Percentiles rank a stretch among this genome's conserved stretches.
Conservation (phyloP, 1,140 invertebrate species). For the Caerostris extrusa region DNA sequence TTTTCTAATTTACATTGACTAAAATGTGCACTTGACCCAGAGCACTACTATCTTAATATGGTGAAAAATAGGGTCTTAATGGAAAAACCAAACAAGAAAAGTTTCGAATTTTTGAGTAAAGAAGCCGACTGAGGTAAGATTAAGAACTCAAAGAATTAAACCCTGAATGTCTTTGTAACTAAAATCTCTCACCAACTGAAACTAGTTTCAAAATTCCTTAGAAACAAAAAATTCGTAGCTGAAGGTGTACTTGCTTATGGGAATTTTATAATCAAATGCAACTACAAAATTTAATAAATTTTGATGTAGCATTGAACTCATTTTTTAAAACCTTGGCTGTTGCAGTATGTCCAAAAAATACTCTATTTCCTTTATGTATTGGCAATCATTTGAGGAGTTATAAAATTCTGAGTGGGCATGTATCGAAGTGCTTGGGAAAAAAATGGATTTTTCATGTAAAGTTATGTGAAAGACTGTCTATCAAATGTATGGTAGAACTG, state of each 20-base stretch:
- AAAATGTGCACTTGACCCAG: conserved; percentile 80
- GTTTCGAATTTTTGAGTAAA: conserved; percentile 81
- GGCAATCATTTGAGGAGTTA: no score
- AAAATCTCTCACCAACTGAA: conserved; percentile 80
- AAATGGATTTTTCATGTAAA: no score
- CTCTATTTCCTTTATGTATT: no score
- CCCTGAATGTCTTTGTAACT: conserved; percentile 74
- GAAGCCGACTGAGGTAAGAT: conserved; percentile 79
- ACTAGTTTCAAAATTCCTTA: conserved; percentile 82
- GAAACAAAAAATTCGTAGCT: conserved; percentile 81
- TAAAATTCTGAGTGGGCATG: no score
- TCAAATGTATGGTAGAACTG: no score
- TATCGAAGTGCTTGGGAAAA: no score
- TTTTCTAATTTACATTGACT: conserved; percentile 81
- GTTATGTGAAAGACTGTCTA: no score
- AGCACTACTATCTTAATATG: conserved; percentile 83
- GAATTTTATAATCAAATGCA: conserved; percentile 81
- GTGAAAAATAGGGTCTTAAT: conserved; percentile 79
- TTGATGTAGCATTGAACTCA: no score
- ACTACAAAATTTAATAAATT: no score
- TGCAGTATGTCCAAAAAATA: no score
- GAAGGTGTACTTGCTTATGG: conserved; percentile 83
- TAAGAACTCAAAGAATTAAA: conserved; percentile 77
- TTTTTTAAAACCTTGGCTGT: no score
- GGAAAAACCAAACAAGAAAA: conserved; percentile 81